Evolutionary conservation across 1,140 invertebrate species (phyloP), one percentile per base, ranked within the genome.

Genomic region (Whitmania pigra): DNA sequence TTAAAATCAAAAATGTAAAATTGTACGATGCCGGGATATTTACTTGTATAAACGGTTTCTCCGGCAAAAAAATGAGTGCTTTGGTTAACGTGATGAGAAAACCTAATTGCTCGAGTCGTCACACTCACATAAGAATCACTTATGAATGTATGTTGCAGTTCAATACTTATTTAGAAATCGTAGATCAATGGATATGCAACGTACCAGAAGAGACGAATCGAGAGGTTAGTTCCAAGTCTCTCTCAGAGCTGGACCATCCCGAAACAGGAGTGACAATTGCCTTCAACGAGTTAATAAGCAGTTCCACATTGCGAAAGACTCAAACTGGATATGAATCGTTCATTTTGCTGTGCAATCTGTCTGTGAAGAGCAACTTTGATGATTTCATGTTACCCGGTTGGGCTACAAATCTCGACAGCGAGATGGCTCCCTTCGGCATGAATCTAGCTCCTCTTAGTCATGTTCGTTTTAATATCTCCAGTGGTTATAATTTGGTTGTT

Each of bases 401-500:
- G 57, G 57, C 57, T 13, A 15, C 9, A 31, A 31, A 63, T 31
- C 29, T 63, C 9, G 57, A 63, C 29, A 63, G 29, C 11, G 29
- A 9, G 18, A 22, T 31, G 57, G 29, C 29, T 22, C 57, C 22
- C 9, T 63, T 25, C 29, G 11, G 6, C 0, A 63, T 25, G 57
- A 63, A 0, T n/a, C 29, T 25, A 22, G 1, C 22, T 20, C 29
- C 22, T 13, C 13, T 63, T 31, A 31, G 6, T 63, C 57, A 63
- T 20, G 29, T 63, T 25, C 57, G 29, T 13, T 63, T 63, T 13
- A 63, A 63, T 31, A 63, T 63, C 9, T 25, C 57, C 57, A 31
- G 29, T 63, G 22, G 29, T 63, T 63, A 63, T 31, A 63, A 63
- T 31, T 31, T 63, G 57, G 3, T 63, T 63, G 57, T 63, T 15